phyloP scores from a whole-genome alignment of 2,797 vertebrate species.

The Carduelis carduelis region DNA sequence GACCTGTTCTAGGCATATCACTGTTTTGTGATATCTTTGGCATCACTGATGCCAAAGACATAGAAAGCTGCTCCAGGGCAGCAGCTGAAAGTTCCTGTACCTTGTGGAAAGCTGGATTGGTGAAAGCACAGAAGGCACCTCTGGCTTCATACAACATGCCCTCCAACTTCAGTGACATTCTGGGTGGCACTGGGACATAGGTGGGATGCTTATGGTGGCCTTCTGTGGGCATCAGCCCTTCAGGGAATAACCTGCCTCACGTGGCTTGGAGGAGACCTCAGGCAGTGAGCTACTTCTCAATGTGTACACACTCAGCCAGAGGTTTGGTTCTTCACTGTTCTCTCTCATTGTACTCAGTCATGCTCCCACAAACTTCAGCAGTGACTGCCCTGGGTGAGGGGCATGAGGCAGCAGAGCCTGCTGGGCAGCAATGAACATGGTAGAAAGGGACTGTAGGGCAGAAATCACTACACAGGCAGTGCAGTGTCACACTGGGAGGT shows the following conservation, averaged over 20 bases:
- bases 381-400: background rate
- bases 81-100: background rate
- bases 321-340: background rate
- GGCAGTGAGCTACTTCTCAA: background rate
- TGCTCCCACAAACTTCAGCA: background rate
- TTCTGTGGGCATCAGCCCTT: background rate
- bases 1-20: background rate
- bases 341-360: background rate
- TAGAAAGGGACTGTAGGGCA: background rate
- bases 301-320: background rate
- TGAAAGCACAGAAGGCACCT: background rate
- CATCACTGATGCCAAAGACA: background rate
- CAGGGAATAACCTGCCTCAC: fast-evolving
- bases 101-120: background rate
- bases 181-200: fast-evolving
- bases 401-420: background rate
- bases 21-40: too few species aligned
- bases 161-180: background rate
- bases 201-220: background rate
- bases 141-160: fast-evolving
- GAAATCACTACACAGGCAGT: background rate
- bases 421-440: fast-evolving
- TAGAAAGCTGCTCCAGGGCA: background rate
- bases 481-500: background rate
- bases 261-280: background rate